These are phyloP conservation scores for Euura lappo DNA, from an alignment of 1,140 invertebrate species.

Conservation along the genomic window DNA sequence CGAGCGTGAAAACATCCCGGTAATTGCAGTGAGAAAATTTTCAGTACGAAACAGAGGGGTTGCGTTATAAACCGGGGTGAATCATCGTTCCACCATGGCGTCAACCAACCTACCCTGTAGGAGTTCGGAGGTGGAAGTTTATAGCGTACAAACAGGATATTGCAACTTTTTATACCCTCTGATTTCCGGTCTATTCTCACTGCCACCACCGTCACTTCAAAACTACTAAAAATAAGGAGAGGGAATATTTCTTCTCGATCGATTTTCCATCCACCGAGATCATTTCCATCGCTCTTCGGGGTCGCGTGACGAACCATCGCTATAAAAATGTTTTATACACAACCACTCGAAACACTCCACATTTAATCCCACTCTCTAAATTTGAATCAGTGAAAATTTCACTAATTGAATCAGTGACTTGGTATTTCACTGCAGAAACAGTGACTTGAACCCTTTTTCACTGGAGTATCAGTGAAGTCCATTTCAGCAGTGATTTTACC, in stretches of 20 bases:
- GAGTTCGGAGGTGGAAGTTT: not conserved
- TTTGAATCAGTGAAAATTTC: too few relatives aligned
- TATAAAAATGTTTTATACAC: too few relatives aligned
- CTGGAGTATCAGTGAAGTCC: too few relatives aligned
- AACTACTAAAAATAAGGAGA: too few relatives aligned
- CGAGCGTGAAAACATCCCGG: slow-evolving; percentile 1
- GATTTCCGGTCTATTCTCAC: not conserved
- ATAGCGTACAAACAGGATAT: not conserved
- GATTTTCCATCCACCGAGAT: not conserved
- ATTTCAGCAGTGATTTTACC: too few relatives aligned
- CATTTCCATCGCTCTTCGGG: too few relatives aligned
- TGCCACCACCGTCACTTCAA: not conserved
- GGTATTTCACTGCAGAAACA: too few relatives aligned
- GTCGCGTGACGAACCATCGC: too few relatives aligned
- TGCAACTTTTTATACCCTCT: not conserved
- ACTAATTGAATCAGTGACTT: too few relatives aligned
- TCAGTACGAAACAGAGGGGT: not conserved
- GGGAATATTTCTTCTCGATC: not conserved
- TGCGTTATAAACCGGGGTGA: not conserved
- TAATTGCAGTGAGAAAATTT: not conserved
- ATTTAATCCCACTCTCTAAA: too few relatives aligned
- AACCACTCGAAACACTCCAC: too few relatives aligned
- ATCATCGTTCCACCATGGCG: not conserved
- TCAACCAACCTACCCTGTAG: not conserved
- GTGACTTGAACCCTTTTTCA: too few relatives aligned